Evolutionary conservation across 2,888 invertebrate genomes (phyloP).

Genomic region (Andrena flavipes): DNA sequence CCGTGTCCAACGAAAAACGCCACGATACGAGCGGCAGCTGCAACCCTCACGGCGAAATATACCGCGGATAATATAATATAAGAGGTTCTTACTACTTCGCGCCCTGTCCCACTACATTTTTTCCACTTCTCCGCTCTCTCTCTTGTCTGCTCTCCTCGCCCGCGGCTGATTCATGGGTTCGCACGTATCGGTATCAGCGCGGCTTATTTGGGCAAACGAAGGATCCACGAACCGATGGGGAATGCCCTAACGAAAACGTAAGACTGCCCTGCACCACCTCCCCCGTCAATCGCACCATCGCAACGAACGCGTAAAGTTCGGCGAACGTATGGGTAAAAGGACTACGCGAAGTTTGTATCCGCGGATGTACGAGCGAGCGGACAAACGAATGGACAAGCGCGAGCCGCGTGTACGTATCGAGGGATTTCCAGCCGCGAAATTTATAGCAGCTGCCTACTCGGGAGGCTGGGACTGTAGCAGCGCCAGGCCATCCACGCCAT

Average conservation of each 20-base stretch:
- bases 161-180: background rate
- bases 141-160: background rate
- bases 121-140: background rate
- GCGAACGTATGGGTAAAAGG: slow-evolving; percentile 23
- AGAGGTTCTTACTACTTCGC: slow-evolving; percentile 46
- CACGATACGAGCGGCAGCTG: slow-evolving; percentile 44
- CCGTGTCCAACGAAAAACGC: slow-evolving; percentile 68
- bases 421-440: slow-evolving; percentile 74
- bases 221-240: no score
- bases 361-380: slow-evolving; percentile 41
- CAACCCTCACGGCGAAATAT: slow-evolving; percentile 48
- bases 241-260: no score
- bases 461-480: slow-evolving; percentile 42
- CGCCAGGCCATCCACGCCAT: slow-evolving; percentile 21
- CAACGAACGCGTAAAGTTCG: slow-evolving; percentile 25
- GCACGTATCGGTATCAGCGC: no score
- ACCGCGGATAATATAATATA: slow-evolving; percentile 65
- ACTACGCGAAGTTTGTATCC: slow-evolving; percentile 25
- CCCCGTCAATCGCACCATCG: background rate
- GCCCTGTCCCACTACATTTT: background rate
- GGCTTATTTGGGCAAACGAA: no score
- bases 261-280: no score
- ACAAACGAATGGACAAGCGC: slow-evolving; percentile 40
- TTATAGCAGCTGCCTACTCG: slow-evolving; percentile 69
- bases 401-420: slow-evolving; percentile 61